Base-by-base conservation (phyloP, 2,113 vertebrate genomes). In the Taxidea taxus region DNA sequence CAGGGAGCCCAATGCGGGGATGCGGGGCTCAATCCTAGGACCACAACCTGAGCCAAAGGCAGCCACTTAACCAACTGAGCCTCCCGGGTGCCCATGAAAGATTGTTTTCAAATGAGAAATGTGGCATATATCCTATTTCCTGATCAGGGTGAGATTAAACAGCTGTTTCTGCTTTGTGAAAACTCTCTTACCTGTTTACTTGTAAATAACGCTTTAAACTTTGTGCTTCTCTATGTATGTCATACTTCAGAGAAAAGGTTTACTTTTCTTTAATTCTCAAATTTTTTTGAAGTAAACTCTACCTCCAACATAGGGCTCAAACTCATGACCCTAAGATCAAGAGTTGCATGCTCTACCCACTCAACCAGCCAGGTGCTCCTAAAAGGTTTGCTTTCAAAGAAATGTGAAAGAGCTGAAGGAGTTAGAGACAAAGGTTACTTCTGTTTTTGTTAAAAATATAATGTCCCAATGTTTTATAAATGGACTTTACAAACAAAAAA, bases 401-500 rank as follows among this genome's bases (percentile, higher is more conserved):
- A 83, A 74, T 25, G 54, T 6, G 58, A 87, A 82, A 91, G 42
- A 68, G 15, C 37, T 70, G 51, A 70, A 93, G 13, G n/a, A 72
- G 25, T 70, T 77, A 78, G 23, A 49, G 20, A 56, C 6, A 84
- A 81, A 83, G 68, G 18, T 37, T 37, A 62, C 31, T 64, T 64
- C 87, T 87, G 12, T 49, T 5, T 84, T 75, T 86, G 12, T 84
- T 70, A 96, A 96, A 96, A 87, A 87, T 5, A 80, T 25, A 77
- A 47, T 9, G 15, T 81, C 31, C 62, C 64, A 14, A 54, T 64
- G 44, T 18, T 94, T 68, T 64, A 44, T 15, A 80, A 70, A 54
- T 70, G 34, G 37, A 54, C 70, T 89, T 89, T n/a, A 12, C 29
- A 74, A 39, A 74, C 27, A 34, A 54, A 54, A 54, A 25, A 51